phyloP scores from a whole-genome alignment of 2,113 vertebrate species.

The Ceyx cyanopectus region DNA sequence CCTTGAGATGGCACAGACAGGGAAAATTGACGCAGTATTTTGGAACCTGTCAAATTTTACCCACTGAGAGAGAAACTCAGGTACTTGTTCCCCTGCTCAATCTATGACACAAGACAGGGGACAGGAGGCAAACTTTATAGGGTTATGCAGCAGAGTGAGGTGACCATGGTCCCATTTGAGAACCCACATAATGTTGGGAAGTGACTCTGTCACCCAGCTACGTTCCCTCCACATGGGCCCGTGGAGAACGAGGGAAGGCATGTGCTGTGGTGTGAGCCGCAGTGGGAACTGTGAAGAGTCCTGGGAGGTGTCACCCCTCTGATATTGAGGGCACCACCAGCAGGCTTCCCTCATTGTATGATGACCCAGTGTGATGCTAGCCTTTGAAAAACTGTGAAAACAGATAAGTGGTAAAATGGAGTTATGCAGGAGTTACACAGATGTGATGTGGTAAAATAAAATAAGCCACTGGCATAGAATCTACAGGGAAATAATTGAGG shows the following conservation, averaged over 20 bases:
- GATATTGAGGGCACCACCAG: fast-evolving
- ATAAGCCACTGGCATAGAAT: not conserved
- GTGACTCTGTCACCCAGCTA: not conserved
- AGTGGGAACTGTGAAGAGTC: not conserved
- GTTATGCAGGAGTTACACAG: not conserved
- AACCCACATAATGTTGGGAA: not conserved
- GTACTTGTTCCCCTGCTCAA: not conserved
- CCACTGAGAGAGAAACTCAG: not conserved
- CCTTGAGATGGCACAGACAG: fast-evolving
- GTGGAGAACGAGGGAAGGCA: not conserved
- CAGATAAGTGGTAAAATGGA: not conserved
- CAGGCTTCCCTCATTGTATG: not conserved
- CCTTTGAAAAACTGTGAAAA: not conserved
- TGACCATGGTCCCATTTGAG: fast-evolving
- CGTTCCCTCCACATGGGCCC: fast-evolving
- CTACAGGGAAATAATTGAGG: not conserved
- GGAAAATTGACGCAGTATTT: not conserved
- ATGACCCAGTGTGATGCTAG: not conserved
- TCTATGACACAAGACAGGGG: fast-evolving
- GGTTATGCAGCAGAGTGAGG: not conserved
- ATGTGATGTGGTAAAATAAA: not conserved
- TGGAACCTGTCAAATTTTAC: not conserved
- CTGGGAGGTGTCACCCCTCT: not conserved
- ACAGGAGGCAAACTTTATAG: not conserved
- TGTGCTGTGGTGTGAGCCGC: fast-evolving